Evolutionary conservation across 2,888 invertebrate species (phyloP).

Genomic region (Heliconius ismenius): DNA sequence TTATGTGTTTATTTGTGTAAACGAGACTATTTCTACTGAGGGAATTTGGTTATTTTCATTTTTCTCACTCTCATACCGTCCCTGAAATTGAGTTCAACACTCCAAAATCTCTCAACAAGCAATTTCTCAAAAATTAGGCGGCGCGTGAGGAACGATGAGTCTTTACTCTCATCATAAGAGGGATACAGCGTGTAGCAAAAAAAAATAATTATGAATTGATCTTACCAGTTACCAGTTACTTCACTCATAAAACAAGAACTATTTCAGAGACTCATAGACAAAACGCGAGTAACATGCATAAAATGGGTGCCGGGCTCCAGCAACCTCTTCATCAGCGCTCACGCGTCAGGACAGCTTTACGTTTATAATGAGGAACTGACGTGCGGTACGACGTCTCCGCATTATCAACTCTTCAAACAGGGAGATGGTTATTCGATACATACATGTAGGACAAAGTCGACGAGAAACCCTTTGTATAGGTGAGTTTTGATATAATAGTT

Average conservation of each 20-base stretch:
- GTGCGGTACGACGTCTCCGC: slow-evolving; percentile 94
- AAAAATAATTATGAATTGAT: too few relatives aligned
- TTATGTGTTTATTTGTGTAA: too few relatives aligned
- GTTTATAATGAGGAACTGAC: slow-evolving; percentile 97
- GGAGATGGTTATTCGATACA: slow-evolving; percentile 97
- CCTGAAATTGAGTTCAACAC: too few relatives aligned
- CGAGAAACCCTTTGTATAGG: slow-evolving; percentile 92
- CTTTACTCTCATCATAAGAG: too few relatives aligned
- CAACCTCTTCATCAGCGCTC: slow-evolving; percentile 96
- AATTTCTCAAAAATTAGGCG: too few relatives aligned
- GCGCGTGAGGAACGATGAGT: too few relatives aligned
- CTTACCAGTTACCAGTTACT: not conserved
- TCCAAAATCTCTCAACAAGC: too few relatives aligned
- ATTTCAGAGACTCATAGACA: slow-evolving; percentile 93
- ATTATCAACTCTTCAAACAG: slow-evolving; percentile 96
- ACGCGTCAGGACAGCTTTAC: slow-evolving; percentile 97
- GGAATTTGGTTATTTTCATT: too few relatives aligned
- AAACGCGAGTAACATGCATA: slow-evolving; percentile 97
- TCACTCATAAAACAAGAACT: slow-evolving; percentile 15
- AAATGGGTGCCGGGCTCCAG: slow-evolving; percentile 98
- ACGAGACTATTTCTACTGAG: too few relatives aligned
- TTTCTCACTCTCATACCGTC: too few relatives aligned
- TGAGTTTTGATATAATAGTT: slow-evolving; percentile 63
- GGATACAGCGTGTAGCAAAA: too few relatives aligned
- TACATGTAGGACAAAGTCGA: slow-evolving; percentile 97